Percentiles rank a stretch among this genome's conserved stretches.
These are phyloP conservation scores for Parazoanthus swiftii DNA, from an alignment of 92 coral and sea anemone species.

Conservation along the genomic window DNA sequence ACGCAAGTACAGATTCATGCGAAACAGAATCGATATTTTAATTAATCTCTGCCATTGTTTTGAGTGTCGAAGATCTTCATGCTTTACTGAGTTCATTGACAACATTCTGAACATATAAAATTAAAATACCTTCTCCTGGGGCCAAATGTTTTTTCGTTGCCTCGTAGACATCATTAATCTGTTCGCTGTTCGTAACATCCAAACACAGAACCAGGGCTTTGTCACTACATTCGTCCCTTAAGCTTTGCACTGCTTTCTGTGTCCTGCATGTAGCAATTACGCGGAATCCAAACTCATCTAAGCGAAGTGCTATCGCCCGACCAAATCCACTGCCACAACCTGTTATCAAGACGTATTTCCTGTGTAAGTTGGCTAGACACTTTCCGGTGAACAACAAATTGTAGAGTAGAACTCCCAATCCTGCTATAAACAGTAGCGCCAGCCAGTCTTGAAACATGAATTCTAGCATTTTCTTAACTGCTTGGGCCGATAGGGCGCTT, in stretches of 20 bases:
- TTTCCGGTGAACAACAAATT: neutral
- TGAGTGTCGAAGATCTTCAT: no score
- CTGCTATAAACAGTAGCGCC: neutral
- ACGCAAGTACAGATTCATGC: no score
- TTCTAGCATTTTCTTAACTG: neutral
- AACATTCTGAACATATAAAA: neutral
- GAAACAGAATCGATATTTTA: no score
- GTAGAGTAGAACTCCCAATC: neutral
- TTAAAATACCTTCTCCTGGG: conserved; percentile 23
- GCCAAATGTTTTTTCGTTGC: neutral
- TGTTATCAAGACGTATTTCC: conserved; percentile 34
- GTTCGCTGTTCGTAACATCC: conserved; percentile 27
- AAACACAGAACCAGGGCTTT: neutral
- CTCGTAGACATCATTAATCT: conserved; percentile 13
- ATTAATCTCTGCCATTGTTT: no score
- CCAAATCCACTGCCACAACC: conserved; percentile 41
- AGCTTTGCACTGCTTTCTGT: neutral
- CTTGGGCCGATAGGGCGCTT: neutral
- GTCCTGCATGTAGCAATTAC: conserved; percentile 28
- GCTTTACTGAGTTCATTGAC: no score
- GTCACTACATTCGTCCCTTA: neutral
- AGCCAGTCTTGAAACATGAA: neutral
- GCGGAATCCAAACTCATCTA: conserved; percentile 27
- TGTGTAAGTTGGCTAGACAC: neutral
- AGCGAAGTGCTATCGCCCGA: conserved; percentile 23